These are phyloP conservation scores for Thysanoteuthis rhombus DNA, from an alignment of 2,888 invertebrate species.

Conservation along the genomic window DNA sequence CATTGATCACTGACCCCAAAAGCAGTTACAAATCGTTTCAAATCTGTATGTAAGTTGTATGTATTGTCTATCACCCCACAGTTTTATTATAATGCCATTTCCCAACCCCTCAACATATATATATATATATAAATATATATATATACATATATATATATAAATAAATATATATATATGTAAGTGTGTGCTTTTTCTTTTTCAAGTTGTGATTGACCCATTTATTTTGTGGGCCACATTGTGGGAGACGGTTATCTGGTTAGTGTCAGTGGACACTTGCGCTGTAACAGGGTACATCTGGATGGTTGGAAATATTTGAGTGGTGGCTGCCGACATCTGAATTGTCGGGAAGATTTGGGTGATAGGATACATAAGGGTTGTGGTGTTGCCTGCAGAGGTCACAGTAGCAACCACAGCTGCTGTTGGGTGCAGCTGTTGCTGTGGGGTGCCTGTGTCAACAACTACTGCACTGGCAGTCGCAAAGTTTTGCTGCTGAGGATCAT, in stretches of 20 bases:
- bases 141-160: too few relatives aligned
- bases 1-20: background rate
- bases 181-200: background rate
- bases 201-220: constrained; percentile 19
- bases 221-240: constrained; percentile 27
- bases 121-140: background rate
- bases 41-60: background rate
- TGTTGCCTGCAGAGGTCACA: constrained; percentile 15
- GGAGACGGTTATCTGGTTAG: constrained; percentile 18
- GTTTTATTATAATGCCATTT: background rate
- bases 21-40: background rate
- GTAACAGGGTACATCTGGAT: constrained; percentile 22
- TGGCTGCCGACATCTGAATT: constrained; percentile 23
- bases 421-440: background rate
- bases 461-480: constrained; percentile 14
- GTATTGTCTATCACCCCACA: background rate
- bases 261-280: constrained; percentile 1
- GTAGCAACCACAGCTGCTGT: background rate
- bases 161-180: background rate
- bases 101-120: background rate
- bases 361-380: constrained; percentile 24
- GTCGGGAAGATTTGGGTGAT: constrained; percentile 25
- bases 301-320: constrained; percentile 24
- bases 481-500: constrained; percentile 13
- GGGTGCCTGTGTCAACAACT: background rate